These are phyloP conservation scores for Bembecia ichneumoniformis DNA, from an alignment of 2,888 invertebrate species.

Conservation along the genomic window DNA sequence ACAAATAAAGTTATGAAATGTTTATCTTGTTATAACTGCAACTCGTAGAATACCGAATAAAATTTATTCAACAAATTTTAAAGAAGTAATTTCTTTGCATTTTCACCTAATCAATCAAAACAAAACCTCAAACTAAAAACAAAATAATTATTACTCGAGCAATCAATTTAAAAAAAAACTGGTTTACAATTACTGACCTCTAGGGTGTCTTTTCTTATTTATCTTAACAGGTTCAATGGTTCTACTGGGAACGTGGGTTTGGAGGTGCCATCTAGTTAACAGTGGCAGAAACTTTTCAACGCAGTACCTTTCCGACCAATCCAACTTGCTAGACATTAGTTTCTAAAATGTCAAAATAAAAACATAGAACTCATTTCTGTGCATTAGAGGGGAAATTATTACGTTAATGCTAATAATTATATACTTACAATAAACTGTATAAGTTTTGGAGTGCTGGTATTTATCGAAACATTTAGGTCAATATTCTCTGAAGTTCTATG, in stretches of 20 bases:
- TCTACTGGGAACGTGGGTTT: constrained; percentile 41
- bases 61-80: too few species aligned
- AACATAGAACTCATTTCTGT: neutral
- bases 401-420: neutral
- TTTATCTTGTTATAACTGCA: neutral
- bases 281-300: constrained; percentile 84
- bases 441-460: constrained; percentile 78
- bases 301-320: constrained; percentile 83
- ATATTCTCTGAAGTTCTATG: constrained; percentile 66
- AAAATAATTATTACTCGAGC: too few species aligned
- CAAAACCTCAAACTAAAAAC: neutral
- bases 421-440: constrained; percentile 77
- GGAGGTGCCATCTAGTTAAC: constrained; percentile 82
- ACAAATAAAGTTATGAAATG: constrained; percentile 15
- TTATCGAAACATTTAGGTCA: constrained; percentile 17
- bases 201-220: constrained; percentile 63
- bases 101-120: neutral
- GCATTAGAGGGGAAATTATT: neutral
- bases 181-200: constrained; percentile 34
- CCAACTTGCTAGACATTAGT: constrained; percentile 76
- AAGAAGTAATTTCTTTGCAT: too few species aligned
- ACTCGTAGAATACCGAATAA: too few species aligned
- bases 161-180: neutral
- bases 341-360: constrained; percentile 53
- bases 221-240: constrained; percentile 44